phyloP scores from a whole-genome alignment of 2,888 invertebrate species.

The Trypoxylon attenuatum region DNA sequence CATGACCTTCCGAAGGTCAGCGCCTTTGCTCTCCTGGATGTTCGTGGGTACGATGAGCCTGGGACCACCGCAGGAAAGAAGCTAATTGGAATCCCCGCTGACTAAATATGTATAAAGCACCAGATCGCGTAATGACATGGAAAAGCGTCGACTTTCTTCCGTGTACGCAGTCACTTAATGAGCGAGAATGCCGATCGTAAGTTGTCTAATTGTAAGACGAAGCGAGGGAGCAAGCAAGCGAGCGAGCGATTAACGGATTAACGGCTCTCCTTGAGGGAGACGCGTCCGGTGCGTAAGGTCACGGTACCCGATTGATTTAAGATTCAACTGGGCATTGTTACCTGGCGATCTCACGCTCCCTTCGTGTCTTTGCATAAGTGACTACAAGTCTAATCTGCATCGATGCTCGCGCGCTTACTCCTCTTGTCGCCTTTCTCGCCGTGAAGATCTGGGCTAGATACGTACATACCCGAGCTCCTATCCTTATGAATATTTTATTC shows the following conservation, averaged over 20 bases:
- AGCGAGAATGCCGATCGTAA: slow-evolving; percentile 23
- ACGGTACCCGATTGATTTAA: slow-evolving; percentile 26
- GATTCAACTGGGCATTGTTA: slow-evolving; percentile 32
- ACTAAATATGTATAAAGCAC: slow-evolving; percentile 36
- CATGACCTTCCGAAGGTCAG: slow-evolving; percentile 68
- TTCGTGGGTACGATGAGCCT: slow-evolving; percentile 13
- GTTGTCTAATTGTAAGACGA: too few species aligned
- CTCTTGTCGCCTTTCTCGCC: neutral
- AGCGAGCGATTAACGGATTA: slow-evolving; percentile 24
- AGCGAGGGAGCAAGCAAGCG: slow-evolving; percentile 7
- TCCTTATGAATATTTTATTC: neutral
- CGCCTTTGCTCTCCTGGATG: slow-evolving; percentile 58
- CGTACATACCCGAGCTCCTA: neutral
- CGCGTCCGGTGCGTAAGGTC: neutral
- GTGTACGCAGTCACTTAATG: slow-evolving; percentile 24
- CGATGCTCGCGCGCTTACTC: slow-evolving; percentile 14
- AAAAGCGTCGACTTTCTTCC: slow-evolving; percentile 28
- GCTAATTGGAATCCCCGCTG: slow-evolving; percentile 34
- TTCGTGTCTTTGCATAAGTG: slow-evolving; percentile 38
- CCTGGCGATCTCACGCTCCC: slow-evolving; percentile 38
- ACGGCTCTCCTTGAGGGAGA: neutral
- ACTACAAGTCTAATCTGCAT: slow-evolving; percentile 33
- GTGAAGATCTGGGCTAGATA: neutral
- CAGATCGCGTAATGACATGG: slow-evolving; percentile 27
- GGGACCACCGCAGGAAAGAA: slow-evolving; percentile 10